Percentiles rank a stretch among this genome's conserved stretches.
Evolutionary conservation across 2,888 invertebrate species (phyloP).

Genomic region (Laothoe populi): DNA sequence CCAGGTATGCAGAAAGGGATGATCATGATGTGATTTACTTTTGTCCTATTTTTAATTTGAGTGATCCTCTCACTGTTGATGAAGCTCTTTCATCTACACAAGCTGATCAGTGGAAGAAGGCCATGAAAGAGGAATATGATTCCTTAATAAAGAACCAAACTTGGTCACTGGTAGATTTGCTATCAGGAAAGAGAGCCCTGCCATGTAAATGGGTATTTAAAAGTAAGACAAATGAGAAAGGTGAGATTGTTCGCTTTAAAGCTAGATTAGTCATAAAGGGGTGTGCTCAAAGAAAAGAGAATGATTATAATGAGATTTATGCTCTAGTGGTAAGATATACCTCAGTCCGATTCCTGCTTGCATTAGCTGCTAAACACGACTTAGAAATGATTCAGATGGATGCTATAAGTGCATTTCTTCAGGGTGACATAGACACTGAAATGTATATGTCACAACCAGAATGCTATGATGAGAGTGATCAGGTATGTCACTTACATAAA

Average conservation of each 20-base stretch:
- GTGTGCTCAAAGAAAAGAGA: conserved; percentile 37
- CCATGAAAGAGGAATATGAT: conserved; percentile 33
- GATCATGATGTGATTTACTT: conserved; percentile 32
- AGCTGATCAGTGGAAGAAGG: conserved; percentile 33
- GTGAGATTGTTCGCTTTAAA: conserved; percentile 32
- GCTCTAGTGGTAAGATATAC: conserved; percentile 37
- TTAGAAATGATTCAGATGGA: conserved; percentile 39
- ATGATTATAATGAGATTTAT: conserved; percentile 37
- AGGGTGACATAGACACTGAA: too few species aligned
- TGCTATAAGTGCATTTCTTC: conserved; percentile 40
- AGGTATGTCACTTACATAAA: conserved; percentile 39
- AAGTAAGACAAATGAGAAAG: conserved; percentile 31
- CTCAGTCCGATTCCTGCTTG: conserved; percentile 30
- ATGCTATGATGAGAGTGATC: conserved; percentile 25
- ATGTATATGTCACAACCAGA: conserved; percentile 43
- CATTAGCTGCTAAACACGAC: conserved; percentile 35
- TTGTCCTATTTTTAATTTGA: conserved; percentile 31
- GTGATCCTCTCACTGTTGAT: conserved; percentile 32
- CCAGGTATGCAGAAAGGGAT: conserved; percentile 16
- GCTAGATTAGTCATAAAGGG: conserved; percentile 37
- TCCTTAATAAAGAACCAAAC: conserved; percentile 32
- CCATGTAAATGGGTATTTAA: conserved; percentile 31
- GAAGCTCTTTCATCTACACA: conserved; percentile 34
- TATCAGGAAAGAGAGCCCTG: conserved; percentile 27
- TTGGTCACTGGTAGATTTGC: conserved; percentile 28